A percentile compares a stretch with the other conserved stretches of the same genome.
phyloP scores from a whole-genome alignment of 2,797 vertebrate genomes.

The Gymnoscopelus microlampas region DNA sequence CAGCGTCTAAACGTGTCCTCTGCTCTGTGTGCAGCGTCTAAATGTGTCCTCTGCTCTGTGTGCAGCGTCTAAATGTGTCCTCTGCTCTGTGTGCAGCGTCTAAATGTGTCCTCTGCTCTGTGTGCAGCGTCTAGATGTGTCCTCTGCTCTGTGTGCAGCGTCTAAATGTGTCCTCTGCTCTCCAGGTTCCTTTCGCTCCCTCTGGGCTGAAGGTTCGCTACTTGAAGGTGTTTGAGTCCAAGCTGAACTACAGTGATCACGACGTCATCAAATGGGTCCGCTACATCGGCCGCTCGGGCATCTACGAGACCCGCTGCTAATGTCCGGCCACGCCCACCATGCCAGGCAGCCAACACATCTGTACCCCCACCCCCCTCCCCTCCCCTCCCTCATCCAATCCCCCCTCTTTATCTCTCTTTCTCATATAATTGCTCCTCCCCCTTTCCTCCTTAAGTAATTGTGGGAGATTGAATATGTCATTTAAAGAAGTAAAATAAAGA shows the following conservation, averaged over 20 bases:
- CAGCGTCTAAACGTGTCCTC: too few species aligned
- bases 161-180: too few species aligned
- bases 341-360: slow-evolving; percentile 57
- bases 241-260: slow-evolving; percentile 99
- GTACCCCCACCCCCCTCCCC: slow-evolving; percentile 43
- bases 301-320: slow-evolving; percentile 99
- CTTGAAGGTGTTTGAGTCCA: slow-evolving; percentile 99
- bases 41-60: too few species aligned
- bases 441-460: slow-evolving; percentile 65
- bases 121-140: too few species aligned
- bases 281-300: slow-evolving; percentile 97
- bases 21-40: too few species aligned
- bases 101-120: too few species aligned
- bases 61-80: too few species aligned
- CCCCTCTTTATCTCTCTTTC: slow-evolving; percentile 44
- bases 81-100: too few species aligned
- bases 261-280: slow-evolving; percentile 99
- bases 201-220: slow-evolving; percentile 99
- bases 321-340: slow-evolving; percentile 26
- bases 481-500: slow-evolving; percentile 61
- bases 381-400: background rate
- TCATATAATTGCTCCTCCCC: slow-evolving; percentile 37
- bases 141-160: too few species aligned
- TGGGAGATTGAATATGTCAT: slow-evolving; percentile 67
- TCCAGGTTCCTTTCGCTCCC: slow-evolving; percentile 95